Evolutionary conservation across 1,140 invertebrate species (phyloP), one percentile per base, ranked within the genome.

Genomic region (Drosophila sturtevanti): DNA sequence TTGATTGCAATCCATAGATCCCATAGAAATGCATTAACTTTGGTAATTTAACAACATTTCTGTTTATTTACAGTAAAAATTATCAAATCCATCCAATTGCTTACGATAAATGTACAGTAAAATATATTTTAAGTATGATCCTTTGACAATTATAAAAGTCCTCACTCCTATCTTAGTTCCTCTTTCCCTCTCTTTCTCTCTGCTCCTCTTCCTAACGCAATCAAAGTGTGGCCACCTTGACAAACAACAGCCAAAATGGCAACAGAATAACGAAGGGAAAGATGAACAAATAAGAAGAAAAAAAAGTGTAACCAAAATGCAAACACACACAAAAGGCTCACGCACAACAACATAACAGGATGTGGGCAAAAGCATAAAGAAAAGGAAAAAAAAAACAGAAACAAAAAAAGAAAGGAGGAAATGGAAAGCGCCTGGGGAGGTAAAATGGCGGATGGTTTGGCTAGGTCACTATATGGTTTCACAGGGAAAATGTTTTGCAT

Each of bases 251-350:
- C 11, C 27, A 54, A 64, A 64, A 56, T 18, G 51, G 11, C 37
- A 44, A 31, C 6, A 18, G 10, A 22, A 63, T 41, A 63, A 48
- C 18, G 44, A 14, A 69, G 52, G 44, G 63, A 54, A 63, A 64
- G 55, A 68, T 41, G 34, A 67, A 16, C 56, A 35, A 81, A 52
- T 37, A 48, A 59, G 41, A 22, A 60, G 24, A 72, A 48, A 41
- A 60, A 68, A 66, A 79, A 67, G 34, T 68, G 63, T 77, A 68
- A 79, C 65, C 65, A 79, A 60, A 79, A 68, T 52, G 67, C 64
- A 82, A 84, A 74, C 21, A 64, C 67, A 66, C 62, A 63, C 80
- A 63, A 66, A 68, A 63, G 71, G 55, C 65, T 58, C 60, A 59
- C 69, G 72, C 60, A 71, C 41, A 48, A 48, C 41, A 65, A 77